Evolutionary conservation across 2,888 invertebrate genomes (phyloP), one percentile per base, ranked within the genome.

Genomic region (Acleris emargana): DNA sequence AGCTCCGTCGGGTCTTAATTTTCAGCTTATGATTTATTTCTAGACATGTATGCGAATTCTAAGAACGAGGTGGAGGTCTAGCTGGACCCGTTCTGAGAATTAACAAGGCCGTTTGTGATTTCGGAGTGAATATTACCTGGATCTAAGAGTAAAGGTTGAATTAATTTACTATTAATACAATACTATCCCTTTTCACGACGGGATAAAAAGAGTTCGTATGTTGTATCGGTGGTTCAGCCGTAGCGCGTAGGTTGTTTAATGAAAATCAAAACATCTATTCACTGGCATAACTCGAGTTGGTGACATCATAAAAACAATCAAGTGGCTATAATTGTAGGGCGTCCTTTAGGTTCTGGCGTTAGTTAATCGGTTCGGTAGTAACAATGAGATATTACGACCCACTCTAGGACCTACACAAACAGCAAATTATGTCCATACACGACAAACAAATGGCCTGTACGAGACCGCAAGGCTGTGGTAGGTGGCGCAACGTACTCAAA

Each of bases 311-410:
- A 58, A 67, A 79, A 77, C 81, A 81, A 80, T 81, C 74, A 78
- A 79, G 77, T 77, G 72, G 70, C 74, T 77, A 81, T 81, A 84
- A 82, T 81, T 77, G 80, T 72, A 79, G 67, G 73, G 78, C 80
- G 78, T 82, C 68, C 68, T 81, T 82, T 78, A 79, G 77, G 77
- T 80, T 78, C 77, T 78, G 77, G 70, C 76, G 76, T 76, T 76
- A 77, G 82, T 81, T 86, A 87, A 85, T 86, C 77, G 82, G 77
- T 79, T 80, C 74, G 74, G 78, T 76, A 76, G 77, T 81, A 87
- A 88, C 88, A 87, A 88, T 86, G 83, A 77, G 80, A 84, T 83
- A 84, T 87, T 85, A 87, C 84, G 79, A 80, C 85, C 85, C 83
- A 86, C 85, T 84, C 79, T 76, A 76, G 73, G 79, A 79, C 80